These are phyloP conservation scores for Fopius arisanus DNA, from an alignment of 1,140 invertebrate species.

Conservation along the genomic window DNA sequence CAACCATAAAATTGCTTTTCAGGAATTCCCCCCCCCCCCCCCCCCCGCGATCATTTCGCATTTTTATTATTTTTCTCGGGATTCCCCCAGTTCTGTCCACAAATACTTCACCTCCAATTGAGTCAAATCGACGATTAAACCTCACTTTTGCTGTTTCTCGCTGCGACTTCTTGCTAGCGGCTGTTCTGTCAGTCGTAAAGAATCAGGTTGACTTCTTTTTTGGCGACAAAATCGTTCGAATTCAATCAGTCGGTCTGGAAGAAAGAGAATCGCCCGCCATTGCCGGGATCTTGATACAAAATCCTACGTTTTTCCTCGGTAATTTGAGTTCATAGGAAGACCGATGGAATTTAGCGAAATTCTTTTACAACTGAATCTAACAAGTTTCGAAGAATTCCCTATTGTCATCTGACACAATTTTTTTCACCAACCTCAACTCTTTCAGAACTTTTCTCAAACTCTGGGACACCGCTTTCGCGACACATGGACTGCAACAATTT, in stretches of 20 bases:
- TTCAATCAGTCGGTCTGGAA: background rate
- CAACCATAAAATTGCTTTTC: background rate
- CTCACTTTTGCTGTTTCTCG: background rate
- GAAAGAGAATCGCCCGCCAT: background rate
- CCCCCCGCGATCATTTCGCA: background rate
- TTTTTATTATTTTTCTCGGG: background rate
- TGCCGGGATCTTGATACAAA: background rate
- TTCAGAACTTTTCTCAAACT: too few relatives aligned
- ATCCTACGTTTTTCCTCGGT: background rate
- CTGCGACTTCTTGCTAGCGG: background rate
- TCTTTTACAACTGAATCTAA: background rate
- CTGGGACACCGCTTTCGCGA: too few relatives aligned
- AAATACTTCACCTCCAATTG: background rate
- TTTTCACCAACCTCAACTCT: too few relatives aligned
- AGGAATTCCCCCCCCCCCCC: background rate
- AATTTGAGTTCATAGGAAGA: conserved; percentile 2
- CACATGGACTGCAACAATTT: too few relatives aligned
- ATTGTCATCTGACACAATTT: too few relatives aligned
- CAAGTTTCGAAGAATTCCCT: background rate
- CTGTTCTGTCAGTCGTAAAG: background rate
- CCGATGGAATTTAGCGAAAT: background rate
- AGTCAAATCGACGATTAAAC: background rate
- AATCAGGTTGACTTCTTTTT: background rate
- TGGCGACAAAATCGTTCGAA: conserved; percentile 8
- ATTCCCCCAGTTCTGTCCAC: background rate